Evolutionary conservation across 2,113 vertebrate species (phyloP), one percentile per base, ranked within the genome.

Genomic region (Campylorhamphus procurvoides): DNA sequence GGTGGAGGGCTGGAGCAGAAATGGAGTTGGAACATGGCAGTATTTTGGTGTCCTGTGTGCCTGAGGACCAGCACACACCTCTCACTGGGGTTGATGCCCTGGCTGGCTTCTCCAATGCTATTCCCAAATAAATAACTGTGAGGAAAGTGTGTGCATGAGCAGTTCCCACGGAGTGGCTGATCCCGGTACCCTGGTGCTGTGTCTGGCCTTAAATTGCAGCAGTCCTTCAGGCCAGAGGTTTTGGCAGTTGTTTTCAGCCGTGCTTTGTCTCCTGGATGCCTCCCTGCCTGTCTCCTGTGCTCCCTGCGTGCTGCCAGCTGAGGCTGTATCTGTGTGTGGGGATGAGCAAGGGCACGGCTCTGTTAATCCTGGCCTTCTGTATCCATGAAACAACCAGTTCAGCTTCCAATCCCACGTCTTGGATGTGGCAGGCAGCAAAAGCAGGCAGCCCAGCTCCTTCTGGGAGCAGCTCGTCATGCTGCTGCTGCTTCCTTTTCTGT

Each of bases 31-130:
- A 89, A 67, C 17, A 18, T 20, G 7, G 5, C 4, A 0, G 39
- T 10, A 5, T 46, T 83, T 29, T n/a, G 46, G 33, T 58, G 53
- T 14, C 20, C 23, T 5, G 0, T 12, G 3, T 7, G 28, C 12
- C n/a, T 0, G 0, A 27, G 50, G 18, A n/a, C 4, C 5, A 14
- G 52, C 35, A 17, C 4, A 1, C 12, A 4, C 56, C 25, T 62
- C n/a, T 84, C 15, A 0, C 5, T 22, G n/a, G 10, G 24, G 5
- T n/a, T 12, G 35, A 0, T 52, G 59, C 72, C 33, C 22, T 17
- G 49, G 15, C 29, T 73, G 31, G 25, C 18, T 37, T 28, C 25
- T 49, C 28, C 46, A 33, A 4, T 49, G 1, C n/a, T 60, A 59
- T 67, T 95, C 86, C 5, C 6, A 19, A 13, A 2, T 82, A 19